A percentile compares a stretch with the other conserved stretches of the same genome.
Evolutionary conservation across 2,113 vertebrate genomes (phyloP).

Genomic region (Carettochelys insculpta): DNA sequence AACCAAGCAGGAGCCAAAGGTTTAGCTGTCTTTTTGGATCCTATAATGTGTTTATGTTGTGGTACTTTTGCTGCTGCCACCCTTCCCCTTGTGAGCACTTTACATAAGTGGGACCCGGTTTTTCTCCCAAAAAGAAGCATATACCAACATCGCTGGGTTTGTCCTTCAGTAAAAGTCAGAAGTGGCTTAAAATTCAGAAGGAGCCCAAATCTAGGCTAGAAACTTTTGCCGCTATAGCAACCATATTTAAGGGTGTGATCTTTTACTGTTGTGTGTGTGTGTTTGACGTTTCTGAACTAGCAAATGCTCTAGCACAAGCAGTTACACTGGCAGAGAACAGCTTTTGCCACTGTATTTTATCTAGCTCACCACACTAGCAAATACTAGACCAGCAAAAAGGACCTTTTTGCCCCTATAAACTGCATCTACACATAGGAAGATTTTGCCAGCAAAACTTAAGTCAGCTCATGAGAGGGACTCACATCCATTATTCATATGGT

Average conservation of each 20-base stretch:
- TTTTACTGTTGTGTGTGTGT: too few relatives aligned
- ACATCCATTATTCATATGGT: not conserved
- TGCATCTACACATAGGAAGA: not conserved
- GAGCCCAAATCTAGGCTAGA: not conserved
- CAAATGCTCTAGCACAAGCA: too few relatives aligned
- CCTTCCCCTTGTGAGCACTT: not conserved
- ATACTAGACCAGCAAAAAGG: too few relatives aligned
- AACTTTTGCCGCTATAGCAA: not conserved
- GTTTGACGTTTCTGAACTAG: too few relatives aligned
- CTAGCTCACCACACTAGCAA: too few relatives aligned
- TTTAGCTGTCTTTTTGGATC: not conserved
- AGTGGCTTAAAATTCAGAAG: not conserved
- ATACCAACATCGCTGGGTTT: not conserved
- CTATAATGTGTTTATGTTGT: not conserved
- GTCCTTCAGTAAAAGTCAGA: not conserved
- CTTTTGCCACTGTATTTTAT: too few relatives aligned
- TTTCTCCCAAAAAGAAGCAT: not conserved
- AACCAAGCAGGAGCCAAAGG: not conserved
- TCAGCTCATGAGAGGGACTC: too few relatives aligned
- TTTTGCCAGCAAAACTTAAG: not conserved
- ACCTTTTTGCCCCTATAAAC: not conserved
- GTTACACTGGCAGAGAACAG: too few relatives aligned
- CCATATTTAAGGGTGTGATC: too few relatives aligned
- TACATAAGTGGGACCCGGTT: not conserved
- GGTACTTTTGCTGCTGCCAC: not conserved